These are phyloP conservation scores for Trichopria drosophilae DNA, from an alignment of 2,888 invertebrate species.

Conservation along the genomic window DNA sequence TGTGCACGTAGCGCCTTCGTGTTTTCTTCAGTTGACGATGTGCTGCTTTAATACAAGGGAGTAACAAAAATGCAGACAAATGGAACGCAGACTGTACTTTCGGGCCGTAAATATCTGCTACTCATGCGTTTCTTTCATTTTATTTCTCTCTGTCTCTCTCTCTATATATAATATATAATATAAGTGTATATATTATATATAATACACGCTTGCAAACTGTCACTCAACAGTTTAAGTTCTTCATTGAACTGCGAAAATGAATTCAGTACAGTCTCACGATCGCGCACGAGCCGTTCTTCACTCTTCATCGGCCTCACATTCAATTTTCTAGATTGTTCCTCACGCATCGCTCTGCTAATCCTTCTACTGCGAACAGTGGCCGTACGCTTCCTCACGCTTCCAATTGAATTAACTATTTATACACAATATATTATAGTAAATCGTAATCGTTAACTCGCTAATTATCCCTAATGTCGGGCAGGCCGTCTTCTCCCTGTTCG, in stretches of 20 bases:
- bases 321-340: conserved; percentile 26
- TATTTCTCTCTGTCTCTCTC: conserved; percentile 27
- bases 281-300: conserved; percentile 4
- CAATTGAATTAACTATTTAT: conserved; percentile 59
- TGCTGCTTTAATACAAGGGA: conserved; percentile 19
- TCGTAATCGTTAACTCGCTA: conserved; percentile 53
- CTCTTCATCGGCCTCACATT: conserved; percentile 9
- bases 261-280: too few species aligned
- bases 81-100: conserved; percentile 37
- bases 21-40: too few species aligned
- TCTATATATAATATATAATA: conserved; percentile 11
- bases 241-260: too few species aligned
- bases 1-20: too few species aligned
- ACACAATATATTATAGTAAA: conserved; percentile 59
- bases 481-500: conserved; percentile 22
- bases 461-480: conserved; percentile 42
- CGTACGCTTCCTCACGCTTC: conserved; percentile 39
- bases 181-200: conserved; percentile 3
- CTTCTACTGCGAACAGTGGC: conserved; percentile 23
- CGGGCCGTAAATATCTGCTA: conserved; percentile 43
- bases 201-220: conserved; percentile 10
- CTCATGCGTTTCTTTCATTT: too few species aligned
- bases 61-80: conserved; percentile 27
- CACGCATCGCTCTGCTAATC: conserved; percentile 22
- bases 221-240: conserved; percentile 14